Evolutionary conservation across 30 jellyfish, hydroid and myxozoan species (phyloP), one percentile per base, ranked within the genome.

Genomic region (Morbakka virulenta): DNA sequence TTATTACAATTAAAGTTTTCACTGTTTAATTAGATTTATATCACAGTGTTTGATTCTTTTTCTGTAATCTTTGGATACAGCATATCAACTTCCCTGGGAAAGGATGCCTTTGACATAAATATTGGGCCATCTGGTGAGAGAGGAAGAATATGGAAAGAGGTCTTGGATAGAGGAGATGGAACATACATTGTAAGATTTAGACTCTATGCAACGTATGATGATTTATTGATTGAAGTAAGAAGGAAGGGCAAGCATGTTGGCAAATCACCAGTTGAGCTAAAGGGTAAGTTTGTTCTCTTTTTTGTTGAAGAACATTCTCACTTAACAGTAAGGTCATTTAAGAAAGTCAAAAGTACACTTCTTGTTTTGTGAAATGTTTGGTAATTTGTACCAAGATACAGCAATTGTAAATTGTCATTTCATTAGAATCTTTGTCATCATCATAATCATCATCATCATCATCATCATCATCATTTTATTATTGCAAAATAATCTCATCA

Each of bases 131-230:
- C 64, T 22, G 24, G 65, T 25, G 82, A 78, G 3, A 47, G 84
- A 32, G 82, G 48, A 2, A 50, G 96, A 33, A 62, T 50, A 20
- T 88, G 97, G 97, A 62, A 72, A 51, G 98, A 91, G 23, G 63
- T 91, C 13, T 35, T 84, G n/a, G 98, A 91, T 53, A 66, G 98
- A 41, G 36, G 67, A 26, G 96, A 91, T 74, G 98, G 98, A n/a
- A 76, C 98, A 9, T 91, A 64, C 51, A 50, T 91, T 49, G 96
- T 76, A 4, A 82, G 98, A 27, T 84, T 83, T 48, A 86, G 98
- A 1, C 74, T 85, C 13, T 62, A 85, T 70, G 84, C 66, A 20
- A 47, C 96, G 0, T 74, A 84, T 64, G 53, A 36, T 1, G 79
- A 76, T 52, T 30, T 91, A 22, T 47, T 35, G 14, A 72, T 91